Conservation (phyloP, 2,113 vertebrate genomes). For the Macroglossus sobrinus region DNA sequence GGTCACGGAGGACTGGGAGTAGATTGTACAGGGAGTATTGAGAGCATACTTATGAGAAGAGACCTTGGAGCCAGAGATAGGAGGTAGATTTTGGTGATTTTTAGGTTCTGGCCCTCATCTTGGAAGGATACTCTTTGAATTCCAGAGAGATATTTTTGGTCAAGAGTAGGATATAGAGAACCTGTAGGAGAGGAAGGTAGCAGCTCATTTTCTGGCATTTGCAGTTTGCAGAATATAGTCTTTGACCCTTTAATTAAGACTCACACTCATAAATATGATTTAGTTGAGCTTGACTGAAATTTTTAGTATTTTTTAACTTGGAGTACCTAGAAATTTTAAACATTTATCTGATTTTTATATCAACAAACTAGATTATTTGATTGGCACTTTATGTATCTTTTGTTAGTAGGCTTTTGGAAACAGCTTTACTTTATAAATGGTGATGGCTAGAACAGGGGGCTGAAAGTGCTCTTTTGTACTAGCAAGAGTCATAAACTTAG, state of each 20-base stretch:
- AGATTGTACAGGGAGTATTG: neutral
- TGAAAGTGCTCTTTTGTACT: neutral
- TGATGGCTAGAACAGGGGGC: neutral
- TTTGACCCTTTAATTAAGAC: neutral
- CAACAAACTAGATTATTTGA: neutral
- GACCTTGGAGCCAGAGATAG: neutral
- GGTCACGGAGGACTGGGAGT: neutral
- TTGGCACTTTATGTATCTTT: neutral
- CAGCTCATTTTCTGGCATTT: neutral
- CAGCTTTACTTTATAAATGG: neutral
- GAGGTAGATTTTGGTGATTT: neutral
- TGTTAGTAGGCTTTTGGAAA: neutral
- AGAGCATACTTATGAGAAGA: neutral
- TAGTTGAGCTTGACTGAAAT: constrained; percentile 40
- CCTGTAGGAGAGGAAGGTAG: neutral
- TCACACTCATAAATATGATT: constrained; percentile 8
- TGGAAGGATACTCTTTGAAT: neutral
- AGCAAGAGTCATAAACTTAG: neutral
- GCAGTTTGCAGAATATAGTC: neutral
- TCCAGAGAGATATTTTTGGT: neutral
- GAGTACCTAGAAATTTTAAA: neutral
- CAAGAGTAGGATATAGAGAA: neutral
- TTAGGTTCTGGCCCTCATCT: neutral
- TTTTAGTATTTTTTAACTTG: constrained; percentile 8
- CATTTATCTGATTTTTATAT: constrained; percentile 20